A percentile compares a stretch with the other conserved stretches of the same genome.
Evolutionary conservation across 2,888 invertebrate species (phyloP).

Genomic region (Heterodera filipjevi): DNA sequence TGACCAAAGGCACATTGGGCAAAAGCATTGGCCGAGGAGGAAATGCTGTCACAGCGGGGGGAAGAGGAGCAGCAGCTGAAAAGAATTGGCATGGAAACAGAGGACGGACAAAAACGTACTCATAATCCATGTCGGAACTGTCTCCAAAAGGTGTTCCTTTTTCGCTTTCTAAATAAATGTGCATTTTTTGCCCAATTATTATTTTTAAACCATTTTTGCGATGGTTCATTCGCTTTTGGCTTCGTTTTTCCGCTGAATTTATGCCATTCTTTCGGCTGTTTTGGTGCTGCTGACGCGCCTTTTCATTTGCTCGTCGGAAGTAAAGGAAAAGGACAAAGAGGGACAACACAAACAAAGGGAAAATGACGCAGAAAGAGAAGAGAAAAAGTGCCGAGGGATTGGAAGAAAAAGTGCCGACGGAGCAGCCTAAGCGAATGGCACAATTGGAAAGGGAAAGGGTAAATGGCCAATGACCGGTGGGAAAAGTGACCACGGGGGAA

Average conservation of each 20-base stretch:
- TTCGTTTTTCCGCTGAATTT: neutral
- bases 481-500: slow-evolving; percentile 18
- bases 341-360: neutral
- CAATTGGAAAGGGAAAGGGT: neutral
- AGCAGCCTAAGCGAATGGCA: neutral
- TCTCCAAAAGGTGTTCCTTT: neutral
- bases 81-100: neutral
- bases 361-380: neutral
- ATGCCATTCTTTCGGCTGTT: neutral
- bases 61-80: neutral
- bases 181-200: neutral
- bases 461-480: neutral
- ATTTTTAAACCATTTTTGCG: neutral
- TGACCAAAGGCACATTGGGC: slow-evolving; percentile 16
- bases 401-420: neutral
- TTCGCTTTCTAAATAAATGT: neutral
- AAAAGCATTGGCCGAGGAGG: neutral
- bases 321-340: neutral
- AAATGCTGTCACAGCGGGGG: slow-evolving; percentile 3
- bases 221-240: neutral
- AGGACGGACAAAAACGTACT: neutral
- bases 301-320: neutral
- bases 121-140: neutral
- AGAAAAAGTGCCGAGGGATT: neutral
- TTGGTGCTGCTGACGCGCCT: neutral